A percentile compares a stretch with the other conserved stretches of the same genome.
These are phyloP conservation scores for Papilio polytes DNA, from an alignment of 1,140 invertebrate species.

Conservation along the genomic window DNA sequence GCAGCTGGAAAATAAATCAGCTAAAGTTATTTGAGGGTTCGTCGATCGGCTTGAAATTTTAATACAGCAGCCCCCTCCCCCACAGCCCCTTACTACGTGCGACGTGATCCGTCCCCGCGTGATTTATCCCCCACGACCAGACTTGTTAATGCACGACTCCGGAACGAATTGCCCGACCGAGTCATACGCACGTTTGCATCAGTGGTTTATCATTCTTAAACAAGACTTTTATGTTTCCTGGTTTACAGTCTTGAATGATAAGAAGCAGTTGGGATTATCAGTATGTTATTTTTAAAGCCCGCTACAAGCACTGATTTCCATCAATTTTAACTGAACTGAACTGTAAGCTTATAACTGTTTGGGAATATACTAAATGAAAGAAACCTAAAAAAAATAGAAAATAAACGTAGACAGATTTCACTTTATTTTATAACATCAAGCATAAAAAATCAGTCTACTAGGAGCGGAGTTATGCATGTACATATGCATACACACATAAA, in stretches of 20 bases:
- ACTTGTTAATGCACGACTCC: slow-evolving; percentile 33
- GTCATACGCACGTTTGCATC: slow-evolving; percentile 22
- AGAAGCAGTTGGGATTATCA: too few species aligned
- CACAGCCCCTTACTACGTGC: not conserved
- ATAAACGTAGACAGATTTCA: too few species aligned
- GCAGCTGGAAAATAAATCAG: slow-evolving; percentile 34
- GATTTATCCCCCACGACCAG: slow-evolving; percentile 34
- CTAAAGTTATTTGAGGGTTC: slow-evolving; percentile 29
- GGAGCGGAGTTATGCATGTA: too few species aligned
- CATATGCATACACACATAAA: too few species aligned
- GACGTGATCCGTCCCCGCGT: slow-evolving; percentile 34
- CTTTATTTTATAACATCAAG: too few species aligned
- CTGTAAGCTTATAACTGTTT: too few species aligned
- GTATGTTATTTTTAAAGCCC: too few species aligned
- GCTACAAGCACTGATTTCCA: too few species aligned
- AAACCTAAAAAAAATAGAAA: too few species aligned
- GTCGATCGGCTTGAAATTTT: slow-evolving; percentile 38
- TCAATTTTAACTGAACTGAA: too few species aligned
- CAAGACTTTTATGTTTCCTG: slow-evolving; percentile 3
- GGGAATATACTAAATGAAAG: too few species aligned
- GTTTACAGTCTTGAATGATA: not conserved
- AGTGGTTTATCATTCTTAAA: not conserved
- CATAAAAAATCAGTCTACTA: too few species aligned
- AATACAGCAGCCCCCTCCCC: slow-evolving; percentile 20
- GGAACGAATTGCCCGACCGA: slow-evolving; percentile 15